A percentile compares a stretch with the other conserved stretches of the same genome.
Conservation (phyloP, 1,140 invertebrate species). For the Alviniconcha marisindica region DNA sequence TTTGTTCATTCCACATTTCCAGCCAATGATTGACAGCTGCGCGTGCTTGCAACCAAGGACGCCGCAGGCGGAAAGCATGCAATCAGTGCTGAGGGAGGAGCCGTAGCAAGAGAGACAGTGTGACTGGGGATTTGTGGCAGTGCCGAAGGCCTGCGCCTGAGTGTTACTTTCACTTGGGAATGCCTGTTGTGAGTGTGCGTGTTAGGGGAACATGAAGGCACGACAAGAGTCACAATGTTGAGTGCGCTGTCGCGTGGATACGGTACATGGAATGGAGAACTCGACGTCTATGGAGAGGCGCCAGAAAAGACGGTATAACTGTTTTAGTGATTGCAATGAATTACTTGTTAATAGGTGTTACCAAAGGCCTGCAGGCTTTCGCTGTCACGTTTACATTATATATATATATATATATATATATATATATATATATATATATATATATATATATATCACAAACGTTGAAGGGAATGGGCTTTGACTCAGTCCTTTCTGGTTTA, state of each 20-base stretch:
- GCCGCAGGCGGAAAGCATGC: background rate
- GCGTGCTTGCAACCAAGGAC: slow-evolving; percentile 23
- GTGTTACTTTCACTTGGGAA: background rate
- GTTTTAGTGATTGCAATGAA: too few species aligned
- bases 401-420: too few species aligned
- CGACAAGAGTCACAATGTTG: slow-evolving; percentile 47
- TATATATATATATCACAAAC: too few species aligned
- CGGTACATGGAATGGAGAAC: slow-evolving; percentile 62
- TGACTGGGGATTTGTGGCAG: too few species aligned
- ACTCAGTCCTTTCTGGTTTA: too few species aligned
- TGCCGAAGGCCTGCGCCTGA: background rate
- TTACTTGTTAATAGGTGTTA: too few species aligned
- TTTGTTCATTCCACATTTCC: background rate
- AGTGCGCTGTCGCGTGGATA: slow-evolving; percentile 65
- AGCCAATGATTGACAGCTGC: slow-evolving; percentile 31
- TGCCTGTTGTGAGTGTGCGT: background rate
- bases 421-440: too few species aligned
- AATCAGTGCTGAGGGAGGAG: slow-evolving; percentile 1
- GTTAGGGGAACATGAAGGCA: background rate
- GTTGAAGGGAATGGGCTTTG: too few species aligned
- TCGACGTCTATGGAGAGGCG: slow-evolving; percentile 48
- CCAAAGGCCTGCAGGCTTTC: too few species aligned
- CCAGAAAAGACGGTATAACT: background rate
- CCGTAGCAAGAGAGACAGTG: background rate
- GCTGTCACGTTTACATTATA: too few species aligned